Base-by-base conservation (phyloP, 92 coral and sea anemone species). In the Hydrozoanthus gracilis region DNA sequence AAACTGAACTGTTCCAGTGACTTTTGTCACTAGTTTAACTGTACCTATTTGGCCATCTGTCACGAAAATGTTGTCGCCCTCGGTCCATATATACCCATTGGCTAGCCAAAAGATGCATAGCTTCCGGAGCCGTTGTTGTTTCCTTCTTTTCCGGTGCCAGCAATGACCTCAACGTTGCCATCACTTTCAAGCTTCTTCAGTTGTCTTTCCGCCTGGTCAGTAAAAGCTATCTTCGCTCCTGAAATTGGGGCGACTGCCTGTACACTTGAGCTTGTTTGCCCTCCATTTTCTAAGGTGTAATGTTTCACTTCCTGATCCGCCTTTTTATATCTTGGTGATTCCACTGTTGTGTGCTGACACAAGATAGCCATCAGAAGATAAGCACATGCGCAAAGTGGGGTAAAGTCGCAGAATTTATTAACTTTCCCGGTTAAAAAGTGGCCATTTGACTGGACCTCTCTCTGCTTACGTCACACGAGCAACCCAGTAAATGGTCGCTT, bases 121-220 rank as follows among this genome's bases (percentile, higher is more conserved):
- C 89, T 78, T 50, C 85, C 89, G 20, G 89, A 87, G 17, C 89
- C 86, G 73, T 78, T 70, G 60, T 69, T 87, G 66, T 87, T 87
- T 70, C 90, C 82, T 39, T 87, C 86, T 39, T 87, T 79, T 54
- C 90, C 39, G 61, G 90, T 70, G 20, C 86, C 90, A 78, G 86
- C 86, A 5, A 87, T 69, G 58, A 79, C 86, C 79, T 39, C 71
- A 18, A 87, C 90, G 3, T 51, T 69, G 44, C 78, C 79, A 15
- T 65, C 66, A 47, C 71, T 78, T 35, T 70, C 79, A 17, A 69
- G 79, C 56, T 20, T 12, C 60, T 68, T 79, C 18, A 87, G 15
- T 77, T 87, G 90, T 4, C 80, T 60, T 47, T 86, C 79, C 46
- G 73, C 78, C 46, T 64, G 84, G 85, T 87, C 78, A 55, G 84